Evolutionary conservation across 2,113 vertebrate species (phyloP).

Genomic region (Osmerus mordax): DNA sequence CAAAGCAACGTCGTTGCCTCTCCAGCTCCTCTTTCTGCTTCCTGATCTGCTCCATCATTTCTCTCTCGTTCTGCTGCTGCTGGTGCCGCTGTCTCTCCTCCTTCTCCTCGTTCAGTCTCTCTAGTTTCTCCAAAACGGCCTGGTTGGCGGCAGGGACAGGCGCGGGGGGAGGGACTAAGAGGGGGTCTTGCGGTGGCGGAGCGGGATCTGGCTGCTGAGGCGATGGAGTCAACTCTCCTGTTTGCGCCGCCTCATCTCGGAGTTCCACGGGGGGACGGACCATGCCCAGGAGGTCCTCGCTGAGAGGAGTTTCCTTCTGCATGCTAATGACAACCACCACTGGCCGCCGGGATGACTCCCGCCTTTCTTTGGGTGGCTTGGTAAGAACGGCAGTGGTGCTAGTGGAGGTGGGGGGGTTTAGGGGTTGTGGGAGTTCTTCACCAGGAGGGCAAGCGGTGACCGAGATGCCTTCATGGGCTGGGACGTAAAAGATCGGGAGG

Average conservation of each 20-base stretch:
- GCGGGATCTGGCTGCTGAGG: conserved; percentile 19
- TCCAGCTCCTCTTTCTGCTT: conserved; percentile 88
- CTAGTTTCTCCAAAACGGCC: conserved; percentile 79
- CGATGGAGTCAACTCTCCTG: conserved; percentile 23
- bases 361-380: conserved; percentile 51
- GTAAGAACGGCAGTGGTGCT: conserved; percentile 1
- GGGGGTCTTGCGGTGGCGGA: conserved; percentile 3
- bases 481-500: conserved; percentile 88
- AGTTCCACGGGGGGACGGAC: conserved; percentile 41
- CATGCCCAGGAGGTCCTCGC: conserved; percentile 30
- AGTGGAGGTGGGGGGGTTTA: neutral
- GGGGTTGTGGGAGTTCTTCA: conserved; percentile 24
- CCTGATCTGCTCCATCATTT: conserved; percentile 97
- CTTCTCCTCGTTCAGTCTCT: conserved; percentile 85
- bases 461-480: conserved; percentile 64
- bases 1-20: conserved; percentile 78
- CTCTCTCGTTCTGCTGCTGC: conserved; percentile 85
- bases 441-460: conserved; percentile 22
- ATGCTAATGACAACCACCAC: conserved; percentile 77
- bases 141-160: conserved; percentile 34
- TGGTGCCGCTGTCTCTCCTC: conserved; percentile 85
- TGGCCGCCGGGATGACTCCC: conserved; percentile 55
- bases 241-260: conserved; percentile 52
- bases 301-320: conserved; percentile 65
- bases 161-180: conserved; percentile 5